These are phyloP conservation scores for Aleiodes sp. DNA, from an alignment of 1,140 invertebrate species.

Conservation along the genomic window DNA sequence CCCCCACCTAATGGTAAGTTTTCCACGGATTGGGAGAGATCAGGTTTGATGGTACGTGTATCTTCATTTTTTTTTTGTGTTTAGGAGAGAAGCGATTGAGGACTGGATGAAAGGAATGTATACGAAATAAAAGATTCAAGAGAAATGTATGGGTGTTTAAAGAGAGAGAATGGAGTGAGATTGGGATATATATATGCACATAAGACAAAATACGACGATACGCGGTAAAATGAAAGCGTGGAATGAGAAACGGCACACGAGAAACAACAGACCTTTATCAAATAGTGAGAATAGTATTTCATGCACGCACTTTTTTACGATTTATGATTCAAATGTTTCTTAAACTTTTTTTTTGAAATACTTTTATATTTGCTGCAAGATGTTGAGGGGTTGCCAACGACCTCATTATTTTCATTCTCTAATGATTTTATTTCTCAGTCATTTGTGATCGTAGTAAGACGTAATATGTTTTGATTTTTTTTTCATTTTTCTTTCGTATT, in stretches of 20 bases:
- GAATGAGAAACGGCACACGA: constrained; percentile 13
- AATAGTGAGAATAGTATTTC: constrained; percentile 17
- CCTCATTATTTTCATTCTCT: not conserved
- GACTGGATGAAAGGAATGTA: not conserved
- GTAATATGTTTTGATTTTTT: constrained; percentile 19
- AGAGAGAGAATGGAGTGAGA: not conserved
- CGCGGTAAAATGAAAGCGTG: constrained; percentile 15
- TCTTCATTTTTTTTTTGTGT: not conserved
- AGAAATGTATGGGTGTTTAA: not conserved
- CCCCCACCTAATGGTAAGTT: not conserved
- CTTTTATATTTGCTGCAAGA: not conserved
- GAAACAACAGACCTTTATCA: constrained; percentile 28
- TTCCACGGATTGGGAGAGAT: not conserved
- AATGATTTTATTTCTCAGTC: not conserved
- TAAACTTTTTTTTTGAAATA: too few species aligned
- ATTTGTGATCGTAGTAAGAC: constrained; percentile 5
- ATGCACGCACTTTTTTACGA: constrained; percentile 19
- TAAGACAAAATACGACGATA: constrained; percentile 9
- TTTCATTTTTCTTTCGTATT: not conserved
- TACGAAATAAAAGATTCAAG: not conserved
- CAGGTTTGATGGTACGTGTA: not conserved
- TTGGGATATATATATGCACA: constrained; percentile 16
- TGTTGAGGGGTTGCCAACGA: not conserved
- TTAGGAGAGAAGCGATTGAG: not conserved
- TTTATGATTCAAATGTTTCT: not conserved